Evolutionary conservation across 2,888 invertebrate species (phyloP).

Genomic region (Dryobotodes eremita): DNA sequence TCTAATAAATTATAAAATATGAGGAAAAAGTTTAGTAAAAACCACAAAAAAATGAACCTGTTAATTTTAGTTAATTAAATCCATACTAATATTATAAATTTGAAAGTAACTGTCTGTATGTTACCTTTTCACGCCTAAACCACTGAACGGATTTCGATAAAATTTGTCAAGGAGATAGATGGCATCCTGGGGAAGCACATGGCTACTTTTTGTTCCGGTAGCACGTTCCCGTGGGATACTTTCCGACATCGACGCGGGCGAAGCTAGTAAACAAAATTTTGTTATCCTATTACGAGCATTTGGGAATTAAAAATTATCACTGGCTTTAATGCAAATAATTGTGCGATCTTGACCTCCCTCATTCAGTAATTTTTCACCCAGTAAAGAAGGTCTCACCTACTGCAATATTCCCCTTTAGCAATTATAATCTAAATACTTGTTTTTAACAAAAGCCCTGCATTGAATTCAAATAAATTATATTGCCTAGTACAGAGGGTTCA

Average conservation of each 20-base stretch:
- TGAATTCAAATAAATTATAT: slow-evolving; percentile 30
- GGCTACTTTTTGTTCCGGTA: too few relatives aligned
- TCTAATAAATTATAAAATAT: slow-evolving; percentile 4
- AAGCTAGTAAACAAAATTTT: background rate
- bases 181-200: too few relatives aligned
- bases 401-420: background rate
- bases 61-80: background rate
- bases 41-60: background rate
- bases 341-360: background rate
- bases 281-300: background rate
- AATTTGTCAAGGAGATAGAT: too few relatives aligned
- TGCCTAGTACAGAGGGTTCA: slow-evolving; percentile 3
- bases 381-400: background rate
- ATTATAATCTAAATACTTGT: slow-evolving; percentile 1
- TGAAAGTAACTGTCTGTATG: too few relatives aligned
- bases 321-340: background rate
- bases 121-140: too few relatives aligned
- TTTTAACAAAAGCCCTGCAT: slow-evolving; percentile 14
- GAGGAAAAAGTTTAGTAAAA: background rate
- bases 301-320: background rate
- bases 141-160: too few relatives aligned
- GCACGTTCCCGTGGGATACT: too few relatives aligned
- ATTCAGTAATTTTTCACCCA: background rate
- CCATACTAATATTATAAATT: too few relatives aligned
- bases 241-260: too few relatives aligned